Evolutionary conservation across 1,140 invertebrate species (phyloP), one percentile per base, ranked within the genome.

Genomic region (Armadillidium nasatum): DNA sequence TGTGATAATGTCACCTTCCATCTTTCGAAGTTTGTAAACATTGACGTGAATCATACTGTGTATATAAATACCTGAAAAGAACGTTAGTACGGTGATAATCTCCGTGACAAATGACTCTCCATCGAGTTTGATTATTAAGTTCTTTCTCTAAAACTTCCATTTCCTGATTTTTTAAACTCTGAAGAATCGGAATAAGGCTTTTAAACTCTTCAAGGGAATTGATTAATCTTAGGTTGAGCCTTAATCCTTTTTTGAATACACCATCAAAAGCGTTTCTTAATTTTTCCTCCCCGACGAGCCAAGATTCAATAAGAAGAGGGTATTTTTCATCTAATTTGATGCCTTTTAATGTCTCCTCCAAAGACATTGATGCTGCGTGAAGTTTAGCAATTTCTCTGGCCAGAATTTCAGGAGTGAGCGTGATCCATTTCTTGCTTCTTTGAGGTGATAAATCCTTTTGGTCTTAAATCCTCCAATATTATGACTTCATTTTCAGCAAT

Each of bases 11-110:
- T n/a, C n/a, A n/a, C n/a, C n/a, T n/a, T n/a, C n/a, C n/a, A n/a
- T n/a, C n/a, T n/a, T n/a, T n/a, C n/a, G n/a, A n/a, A n/a, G n/a
- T n/a, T n/a, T n/a, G n/a, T n/a, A n/a, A n/a, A n/a, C n/a, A n/a
- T n/a, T n/a, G n/a, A n/a, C n/a, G n/a, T n/a, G n/a, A n/a, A n/a
- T n/a, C n/a, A n/a, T n/a, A n/a, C n/a, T 60, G 7, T 60, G 7
- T 60, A 60, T 60, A 19, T 60, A 60, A 3, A 33, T 60, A 60
- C 50, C 50, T 60, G 50, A 60, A 60, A 60, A 60, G 50, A 19
- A 60, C 50, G 19, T 60, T 60, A 2, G 50, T 60, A 60, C 50
- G 50, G 19, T 60, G 50, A 19, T 60, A 60, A 60, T 60, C 50
- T 19, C 50, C 50, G 7, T 60, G 50, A 60, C 50, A 60, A 15